A percentile compares a stretch with the other conserved stretches of the same genome.
phyloP scores from a whole-genome alignment of 2,888 invertebrate species.

The Hypena proboscidalis region DNA sequence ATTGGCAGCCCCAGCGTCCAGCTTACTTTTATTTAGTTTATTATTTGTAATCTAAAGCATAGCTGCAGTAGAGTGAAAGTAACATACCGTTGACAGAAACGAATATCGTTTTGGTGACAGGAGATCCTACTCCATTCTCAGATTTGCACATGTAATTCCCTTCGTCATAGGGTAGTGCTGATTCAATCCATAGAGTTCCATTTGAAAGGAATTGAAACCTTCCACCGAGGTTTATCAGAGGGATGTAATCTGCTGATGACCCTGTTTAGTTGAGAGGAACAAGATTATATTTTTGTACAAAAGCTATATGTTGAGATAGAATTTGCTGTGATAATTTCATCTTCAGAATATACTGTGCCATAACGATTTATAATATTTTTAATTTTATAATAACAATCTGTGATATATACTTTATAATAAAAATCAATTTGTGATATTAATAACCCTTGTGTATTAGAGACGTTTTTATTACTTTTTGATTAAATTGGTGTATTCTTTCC shows the following conservation, averaged over 20 bases:
- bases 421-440: too few relatives aligned
- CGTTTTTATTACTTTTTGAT: too few relatives aligned
- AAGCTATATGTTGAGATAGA: not conserved
- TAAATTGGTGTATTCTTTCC: too few relatives aligned
- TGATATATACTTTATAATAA: not conserved
- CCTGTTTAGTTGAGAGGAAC: constrained; percentile 67
- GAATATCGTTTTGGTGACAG: constrained; percentile 92
- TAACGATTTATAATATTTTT: too few relatives aligned
- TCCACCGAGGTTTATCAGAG: constrained; percentile 86
- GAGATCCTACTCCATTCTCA: constrained; percentile 92
- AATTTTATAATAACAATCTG: too few relatives aligned
- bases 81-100: constrained; percentile 92
- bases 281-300: not conserved
- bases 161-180: constrained; percentile 91
- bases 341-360: too few relatives aligned
- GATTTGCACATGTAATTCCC: constrained; percentile 95
- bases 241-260: constrained; percentile 88
- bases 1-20: too few relatives aligned
- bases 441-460: too few relatives aligned
- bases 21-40: not conserved
- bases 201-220: constrained; percentile 87
- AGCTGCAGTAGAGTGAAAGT: too few relatives aligned
- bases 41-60: too few relatives aligned
- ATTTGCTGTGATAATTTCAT: too few relatives aligned
- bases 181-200: constrained; percentile 90